phyloP scores from a whole-genome alignment of 2,797 vertebrate genomes.

The Gallinago stenura region DNA sequence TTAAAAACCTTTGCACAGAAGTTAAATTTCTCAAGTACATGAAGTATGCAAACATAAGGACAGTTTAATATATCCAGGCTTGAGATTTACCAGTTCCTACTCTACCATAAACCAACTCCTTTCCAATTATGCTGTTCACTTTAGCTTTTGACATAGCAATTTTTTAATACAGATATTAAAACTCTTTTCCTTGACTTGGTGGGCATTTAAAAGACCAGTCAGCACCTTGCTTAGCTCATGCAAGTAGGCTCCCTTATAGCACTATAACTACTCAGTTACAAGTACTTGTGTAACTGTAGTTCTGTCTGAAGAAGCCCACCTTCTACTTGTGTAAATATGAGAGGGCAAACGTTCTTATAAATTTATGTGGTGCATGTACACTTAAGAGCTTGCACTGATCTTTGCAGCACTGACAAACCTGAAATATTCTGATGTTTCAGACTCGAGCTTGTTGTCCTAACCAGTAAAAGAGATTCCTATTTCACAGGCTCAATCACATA shows the following conservation, averaged over 20 bases:
- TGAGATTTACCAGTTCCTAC: background rate
- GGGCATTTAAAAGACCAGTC: background rate
- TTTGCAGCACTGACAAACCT: background rate
- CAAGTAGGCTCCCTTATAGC: background rate
- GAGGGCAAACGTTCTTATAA: background rate
- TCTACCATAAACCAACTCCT: background rate
- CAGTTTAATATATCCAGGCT: background rate
- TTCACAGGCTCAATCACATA: accelerated
- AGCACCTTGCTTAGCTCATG: background rate
- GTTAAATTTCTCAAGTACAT: background rate
- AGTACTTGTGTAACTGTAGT: background rate
- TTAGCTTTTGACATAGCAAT: background rate
- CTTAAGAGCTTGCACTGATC: background rate
- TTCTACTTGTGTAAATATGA: background rate
- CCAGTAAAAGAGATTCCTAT: background rate
- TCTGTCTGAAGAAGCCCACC: background rate
- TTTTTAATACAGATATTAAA: background rate
- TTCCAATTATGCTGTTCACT: background rate
- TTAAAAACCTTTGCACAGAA: background rate
- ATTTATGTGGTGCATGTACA: accelerated
- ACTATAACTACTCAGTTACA: background rate
- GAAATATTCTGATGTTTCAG: background rate
- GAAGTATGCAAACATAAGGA: background rate
- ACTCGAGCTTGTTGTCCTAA: background rate
- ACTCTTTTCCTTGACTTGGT: background rate